Evolutionary conservation across 2,797 vertebrate species (phyloP), one percentile per base, ranked within the genome.

Genomic region (Dallia pectoralis): DNA sequence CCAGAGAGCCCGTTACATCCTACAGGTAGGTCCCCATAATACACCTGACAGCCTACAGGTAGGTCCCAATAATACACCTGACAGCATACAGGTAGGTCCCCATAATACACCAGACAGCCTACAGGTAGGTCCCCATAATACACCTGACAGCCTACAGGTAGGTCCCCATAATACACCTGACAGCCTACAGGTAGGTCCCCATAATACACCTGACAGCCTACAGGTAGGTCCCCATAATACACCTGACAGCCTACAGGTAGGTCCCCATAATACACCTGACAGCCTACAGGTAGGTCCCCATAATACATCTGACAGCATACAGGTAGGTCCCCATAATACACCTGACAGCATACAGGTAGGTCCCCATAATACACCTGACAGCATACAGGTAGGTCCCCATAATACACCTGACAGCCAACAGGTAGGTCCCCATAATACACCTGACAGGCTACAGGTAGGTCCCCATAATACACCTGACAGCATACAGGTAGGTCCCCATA

Each of bases 321-420:
- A 76, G 93, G 93, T 94, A 85, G 71, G 83, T 1, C 29, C 30
- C 18, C 25, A 71, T 73, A 16, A 67, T 29, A 36, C 51, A 53
- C 70, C 11, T n/a, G n/a, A 70, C 63, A 83, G 53, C 78, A 79
- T 71, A 85, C 84, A 76, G 93, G 93, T 94, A 85, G 71, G 83
- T 1, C 29, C 30, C 18, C 25, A 71, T 73, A 16, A 67, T 29
- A 36, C 51, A 53, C 70, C 11, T n/a, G n/a, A 70, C 63, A 83
- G 53, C 78, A 79, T 71, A 85, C 84, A 76, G 93, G 93, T 94
- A 85, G 71, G 83, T 1, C 29, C 30, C 18, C 25, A 71, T 73
- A 16, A 67, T 29, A 36, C 51, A 53, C 70, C 11, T n/a, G n/a
- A 70, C 63, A 83, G 53, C 78, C 80, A 71, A 85, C 84, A 76